Percentiles rank a stretch among this genome's conserved stretches.
These are phyloP conservation scores for Gadus chalcogrammus DNA, from an alignment of 2,113 vertebrate species.

Conservation along the genomic window DNA sequence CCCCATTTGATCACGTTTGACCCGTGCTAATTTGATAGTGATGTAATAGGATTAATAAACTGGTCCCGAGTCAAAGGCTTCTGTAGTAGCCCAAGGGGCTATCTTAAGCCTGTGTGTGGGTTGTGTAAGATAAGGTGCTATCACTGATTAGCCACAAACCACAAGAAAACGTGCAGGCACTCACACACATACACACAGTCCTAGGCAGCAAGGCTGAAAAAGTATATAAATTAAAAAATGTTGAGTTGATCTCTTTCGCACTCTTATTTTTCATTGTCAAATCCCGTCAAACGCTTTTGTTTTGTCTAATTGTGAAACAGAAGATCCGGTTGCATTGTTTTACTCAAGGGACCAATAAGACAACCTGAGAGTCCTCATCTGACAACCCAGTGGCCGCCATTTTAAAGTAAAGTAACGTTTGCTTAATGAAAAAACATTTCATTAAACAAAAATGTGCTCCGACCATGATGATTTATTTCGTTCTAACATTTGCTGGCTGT, in stretches of 20 bases:
- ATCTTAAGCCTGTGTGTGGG: slow-evolving; percentile 14
- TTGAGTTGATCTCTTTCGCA: neutral
- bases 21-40: slow-evolving; percentile 52
- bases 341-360: slow-evolving; percentile 49
- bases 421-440: neutral
- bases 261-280: neutral
- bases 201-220: slow-evolving; percentile 20
- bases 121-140: slow-evolving; percentile 26
- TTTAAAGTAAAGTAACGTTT: neutral
- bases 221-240: slow-evolving; percentile 8
- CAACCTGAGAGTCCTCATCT: slow-evolving; percentile 31
- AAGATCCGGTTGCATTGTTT: slow-evolving; percentile 13
- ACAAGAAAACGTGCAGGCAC: slow-evolving; percentile 20
- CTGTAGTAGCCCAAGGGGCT: slow-evolving; percentile 49
- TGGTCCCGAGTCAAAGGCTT: slow-evolving; percentile 57
- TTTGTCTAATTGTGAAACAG: slow-evolving; percentile 10
- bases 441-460: slow-evolving; percentile 19
- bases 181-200: slow-evolving; percentile 14
- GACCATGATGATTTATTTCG: slow-evolving; percentile 16
- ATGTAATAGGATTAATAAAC: slow-evolving; percentile 67
- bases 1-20: slow-evolving; percentile 57
- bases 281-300: slow-evolving; percentile 10
- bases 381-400: slow-evolving; percentile 13
- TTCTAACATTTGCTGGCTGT: slow-evolving; percentile 40
- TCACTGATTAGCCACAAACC: slow-evolving; percentile 31